phyloP scores from a whole-genome alignment of 2,888 invertebrate genomes.

The Microctonus hyperodae region DNA sequence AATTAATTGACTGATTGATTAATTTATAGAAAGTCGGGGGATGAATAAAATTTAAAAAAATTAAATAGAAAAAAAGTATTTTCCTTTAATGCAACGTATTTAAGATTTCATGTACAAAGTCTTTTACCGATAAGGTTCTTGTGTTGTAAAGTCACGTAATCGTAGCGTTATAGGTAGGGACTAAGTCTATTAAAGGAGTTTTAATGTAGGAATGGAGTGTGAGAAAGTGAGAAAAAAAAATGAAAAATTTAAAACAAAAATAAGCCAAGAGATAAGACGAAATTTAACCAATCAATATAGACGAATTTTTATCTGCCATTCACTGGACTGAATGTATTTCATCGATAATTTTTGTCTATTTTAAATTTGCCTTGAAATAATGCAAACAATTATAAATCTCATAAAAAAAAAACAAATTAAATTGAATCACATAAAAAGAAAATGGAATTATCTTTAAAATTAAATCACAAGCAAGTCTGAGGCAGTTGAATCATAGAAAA shows the following conservation, averaged over 20 bases:
- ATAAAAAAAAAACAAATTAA: slow-evolving; percentile 22
- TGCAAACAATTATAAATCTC: slow-evolving; percentile 42
- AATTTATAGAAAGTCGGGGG: background rate
- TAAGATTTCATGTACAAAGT: slow-evolving; percentile 63
- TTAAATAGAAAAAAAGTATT: slow-evolving; percentile 29
- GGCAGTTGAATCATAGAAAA: background rate
- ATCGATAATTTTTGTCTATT: background rate
- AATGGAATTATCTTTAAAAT: background rate
- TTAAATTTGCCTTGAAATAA: background rate
- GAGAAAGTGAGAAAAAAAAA: slow-evolving; percentile 44
- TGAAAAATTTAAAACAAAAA: slow-evolving; percentile 42
- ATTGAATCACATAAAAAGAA: background rate
- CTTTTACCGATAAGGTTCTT: slow-evolving; percentile 59
- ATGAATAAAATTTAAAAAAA: slow-evolving; percentile 12
- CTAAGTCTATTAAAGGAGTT: slow-evolving; percentile 53
- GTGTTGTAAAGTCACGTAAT: slow-evolving; percentile 64
- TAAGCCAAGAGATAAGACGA: slow-evolving; percentile 38
- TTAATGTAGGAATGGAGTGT: slow-evolving; percentile 27
- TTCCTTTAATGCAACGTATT: slow-evolving; percentile 47
- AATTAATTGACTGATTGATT: slow-evolving; percentile 16
- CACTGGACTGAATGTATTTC: background rate
- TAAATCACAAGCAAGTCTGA: background rate
- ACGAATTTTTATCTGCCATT: slow-evolving; percentile 24
- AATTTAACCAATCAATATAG: slow-evolving; percentile 59
- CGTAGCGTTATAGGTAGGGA: slow-evolving; percentile 59